Conservation (phyloP, 2,888 invertebrate genomes). For the Scaptomyza caliginosa region DNA sequence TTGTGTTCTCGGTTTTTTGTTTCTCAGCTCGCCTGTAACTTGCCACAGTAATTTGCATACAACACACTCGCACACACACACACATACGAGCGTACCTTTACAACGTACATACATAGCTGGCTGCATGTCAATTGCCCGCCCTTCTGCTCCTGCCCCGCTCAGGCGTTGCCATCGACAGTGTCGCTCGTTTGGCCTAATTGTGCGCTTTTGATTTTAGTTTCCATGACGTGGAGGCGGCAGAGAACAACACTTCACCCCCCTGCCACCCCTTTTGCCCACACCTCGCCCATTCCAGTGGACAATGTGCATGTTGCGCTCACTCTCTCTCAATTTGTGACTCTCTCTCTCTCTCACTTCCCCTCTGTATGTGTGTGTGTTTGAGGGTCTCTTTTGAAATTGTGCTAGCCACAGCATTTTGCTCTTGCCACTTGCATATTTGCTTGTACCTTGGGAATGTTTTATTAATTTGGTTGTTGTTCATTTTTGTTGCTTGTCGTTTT, state of each 20-base stretch:
- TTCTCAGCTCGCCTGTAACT: conserved; percentile 52
- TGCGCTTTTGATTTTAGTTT: conserved; percentile 71
- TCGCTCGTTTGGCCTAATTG: conserved; percentile 77
- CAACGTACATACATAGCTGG: conserved; percentile 18
- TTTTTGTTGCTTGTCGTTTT: conserved; percentile 10
- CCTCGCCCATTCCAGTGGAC: conserved; percentile 28
- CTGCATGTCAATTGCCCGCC: conserved; percentile 44
- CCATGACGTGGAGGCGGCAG: conserved; percentile 49
- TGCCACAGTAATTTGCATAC: conserved; percentile 71
- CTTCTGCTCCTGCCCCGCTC: conserved; percentile 13
- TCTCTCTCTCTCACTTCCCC: neutral
- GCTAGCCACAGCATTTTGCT: conserved; percentile 60
- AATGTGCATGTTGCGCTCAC: conserved; percentile 36
- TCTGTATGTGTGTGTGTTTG: too few species aligned
- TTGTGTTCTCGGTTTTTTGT: conserved; percentile 20
- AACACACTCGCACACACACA: conserved; percentile 27
- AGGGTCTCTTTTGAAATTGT: conserved; percentile 32
- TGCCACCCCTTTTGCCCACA: neutral
- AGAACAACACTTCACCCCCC: conserved; percentile 2
- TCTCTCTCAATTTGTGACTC: neutral
- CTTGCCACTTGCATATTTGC: conserved; percentile 61
- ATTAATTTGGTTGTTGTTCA: conserved; percentile 30
- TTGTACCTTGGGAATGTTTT: conserved; percentile 66
- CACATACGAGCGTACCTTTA: conserved; percentile 8
- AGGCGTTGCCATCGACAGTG: conserved; percentile 20